Conservation (phyloP, 1,140 invertebrate genomes). For the Pemphigus obesinymphae region DNA sequence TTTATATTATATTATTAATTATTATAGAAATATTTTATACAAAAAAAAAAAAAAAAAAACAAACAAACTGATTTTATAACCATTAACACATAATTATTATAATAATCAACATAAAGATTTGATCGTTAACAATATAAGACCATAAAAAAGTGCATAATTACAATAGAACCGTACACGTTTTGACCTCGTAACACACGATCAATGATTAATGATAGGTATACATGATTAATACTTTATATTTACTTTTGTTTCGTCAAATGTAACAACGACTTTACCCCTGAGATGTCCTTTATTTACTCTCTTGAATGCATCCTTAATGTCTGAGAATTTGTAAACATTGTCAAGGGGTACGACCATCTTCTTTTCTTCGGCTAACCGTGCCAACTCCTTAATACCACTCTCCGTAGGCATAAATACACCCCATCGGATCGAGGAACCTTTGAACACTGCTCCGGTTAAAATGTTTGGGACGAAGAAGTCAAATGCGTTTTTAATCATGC, state of each 20-base stretch:
- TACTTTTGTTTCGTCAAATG: not conserved
- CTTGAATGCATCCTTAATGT: constrained; percentile 66
- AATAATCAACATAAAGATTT: too few species aligned
- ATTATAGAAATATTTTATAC: too few species aligned
- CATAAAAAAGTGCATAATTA: too few species aligned
- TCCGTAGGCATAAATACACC: constrained; percentile 68
- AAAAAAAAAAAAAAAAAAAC: too few species aligned
- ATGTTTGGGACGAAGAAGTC: constrained; percentile 59
- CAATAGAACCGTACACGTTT: too few species aligned
- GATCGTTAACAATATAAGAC: too few species aligned
- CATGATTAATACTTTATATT: too few species aligned
- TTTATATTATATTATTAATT: too few species aligned
- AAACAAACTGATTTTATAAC: too few species aligned
- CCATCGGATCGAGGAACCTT: constrained; percentile 66
- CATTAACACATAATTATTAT: too few species aligned
- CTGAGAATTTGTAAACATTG: constrained; percentile 63
- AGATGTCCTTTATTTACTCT: constrained; percentile 62
- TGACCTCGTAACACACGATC: too few species aligned
- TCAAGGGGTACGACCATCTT: constrained; percentile 68
- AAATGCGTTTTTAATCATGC: constrained; percentile 57
- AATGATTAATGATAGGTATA: too few species aligned
- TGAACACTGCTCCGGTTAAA: constrained; percentile 50
- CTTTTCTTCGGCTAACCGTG: constrained; percentile 58
- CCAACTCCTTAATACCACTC: constrained; percentile 59
- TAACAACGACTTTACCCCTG: constrained; percentile 61